Conservation (phyloP, 2,113 vertebrate genomes). For the Xyliphius kryptos region DNA sequence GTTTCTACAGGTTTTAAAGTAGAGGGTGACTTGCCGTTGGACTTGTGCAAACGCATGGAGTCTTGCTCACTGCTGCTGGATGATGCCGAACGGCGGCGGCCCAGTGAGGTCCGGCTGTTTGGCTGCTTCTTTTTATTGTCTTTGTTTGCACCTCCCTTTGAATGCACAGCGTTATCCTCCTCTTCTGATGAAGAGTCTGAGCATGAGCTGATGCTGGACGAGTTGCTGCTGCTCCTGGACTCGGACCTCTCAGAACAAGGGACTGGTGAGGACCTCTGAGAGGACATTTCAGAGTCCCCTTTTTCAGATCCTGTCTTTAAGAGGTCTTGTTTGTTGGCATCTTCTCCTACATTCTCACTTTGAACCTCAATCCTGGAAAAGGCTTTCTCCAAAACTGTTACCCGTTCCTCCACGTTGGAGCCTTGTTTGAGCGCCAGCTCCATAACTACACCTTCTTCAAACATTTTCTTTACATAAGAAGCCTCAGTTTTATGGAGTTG, state of each 20-base stretch:
- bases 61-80: slow-evolving; percentile 51
- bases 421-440: neutral
- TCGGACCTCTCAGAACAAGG: too few species aligned
- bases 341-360: neutral
- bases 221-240: neutral
- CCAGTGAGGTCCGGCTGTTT: slow-evolving; percentile 50
- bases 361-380: slow-evolving; percentile 8
- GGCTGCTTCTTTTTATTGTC: slow-evolving; percentile 45
- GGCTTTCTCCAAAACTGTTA: neutral
- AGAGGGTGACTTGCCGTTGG: slow-evolving; percentile 41
- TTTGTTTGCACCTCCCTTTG: slow-evolving; percentile 46
- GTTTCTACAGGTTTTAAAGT: slow-evolving; percentile 43
- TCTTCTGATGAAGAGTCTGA: slow-evolving; percentile 48
- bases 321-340: neutral
- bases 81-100: slow-evolving; percentile 58
- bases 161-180: slow-evolving; percentile 47
- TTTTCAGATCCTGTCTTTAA: neutral
- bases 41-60: slow-evolving; percentile 44
- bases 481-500: neutral
- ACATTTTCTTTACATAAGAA: neutral
- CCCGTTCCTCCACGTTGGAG: neutral
- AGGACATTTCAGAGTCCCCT: slow-evolving; percentile 14
- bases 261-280: too few species aligned
- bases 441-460: neutral
- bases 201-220: slow-evolving; percentile 38